Base-by-base conservation (phyloP, 2,888 invertebrate genomes). In the Cantharis nigra region DNA sequence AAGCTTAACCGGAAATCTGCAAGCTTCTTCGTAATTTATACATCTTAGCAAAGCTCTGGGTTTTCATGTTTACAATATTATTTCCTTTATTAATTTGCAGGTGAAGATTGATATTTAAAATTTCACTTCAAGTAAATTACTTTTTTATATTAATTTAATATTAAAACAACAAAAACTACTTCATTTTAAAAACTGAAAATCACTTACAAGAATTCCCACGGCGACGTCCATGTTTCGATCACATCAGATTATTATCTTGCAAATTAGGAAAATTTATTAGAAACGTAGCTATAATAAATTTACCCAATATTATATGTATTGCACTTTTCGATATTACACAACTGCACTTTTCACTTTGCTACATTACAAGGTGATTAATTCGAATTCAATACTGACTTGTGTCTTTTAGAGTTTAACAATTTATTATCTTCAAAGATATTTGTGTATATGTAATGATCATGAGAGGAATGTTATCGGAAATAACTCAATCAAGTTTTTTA, bases 81-180 rank as follows among this genome's bases (percentile, higher is more conserved):
- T 76, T 76, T 76, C 76, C 76, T 76, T 76, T 73, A 76, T 76
- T 76, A 76, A 70, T 76, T 76, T 76, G 30, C 70, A 76, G 70
- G 33, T 70, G 70, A 76, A 72, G 73, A 76, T 76, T 76, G 76
- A 76, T 76, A 73, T 69, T 76, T 49, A 64, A 75, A 74, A 78
- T 78, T 71, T 73, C 72, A 76, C 65, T 70, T 63, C 33, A 49
- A n/a, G 49, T 49, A 74, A 74, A 71, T 71, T 76, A 73, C 74
- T 73, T 72, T n/a, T 71, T 76, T 73, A 28, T 69, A 69, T 75
- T 71, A 70, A 62, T 69, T 71, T 75, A 30, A 69, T 69, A 65
- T 67, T 23, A 67, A 23, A 67, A 4, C 7, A 11, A 23, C 65
- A 65, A 65, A 33, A 13, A 13, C 3, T 49, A n/a, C 3, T 0